Conservation (phyloP, 2,113 vertebrate species). For the Ammodytes marinus region DNA sequence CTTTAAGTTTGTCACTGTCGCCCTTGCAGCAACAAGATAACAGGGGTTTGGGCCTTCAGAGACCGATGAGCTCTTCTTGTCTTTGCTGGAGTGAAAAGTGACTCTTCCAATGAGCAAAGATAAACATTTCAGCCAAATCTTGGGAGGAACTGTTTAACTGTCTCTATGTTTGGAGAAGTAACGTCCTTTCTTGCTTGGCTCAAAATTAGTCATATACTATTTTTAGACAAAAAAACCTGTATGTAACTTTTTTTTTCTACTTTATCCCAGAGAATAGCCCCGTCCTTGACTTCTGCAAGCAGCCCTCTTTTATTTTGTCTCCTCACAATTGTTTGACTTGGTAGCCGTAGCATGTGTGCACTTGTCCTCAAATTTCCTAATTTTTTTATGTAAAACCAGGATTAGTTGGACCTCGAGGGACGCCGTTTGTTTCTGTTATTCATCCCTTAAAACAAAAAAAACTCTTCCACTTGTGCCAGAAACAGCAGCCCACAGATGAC, state of each 20-base stretch:
- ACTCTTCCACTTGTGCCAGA: constrained; percentile 35
- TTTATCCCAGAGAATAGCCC: constrained; percentile 30
- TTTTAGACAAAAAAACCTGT: constrained; percentile 58
- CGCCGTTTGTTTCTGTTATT: constrained; percentile 62
- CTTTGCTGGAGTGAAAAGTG: constrained; percentile 25
- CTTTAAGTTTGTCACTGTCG: constrained; percentile 16
- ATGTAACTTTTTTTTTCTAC: constrained; percentile 54
- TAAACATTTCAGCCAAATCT: constrained; percentile 17
- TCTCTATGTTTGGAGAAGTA: constrained; percentile 21
- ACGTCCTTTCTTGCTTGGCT: constrained; percentile 26
- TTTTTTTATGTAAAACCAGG: constrained; percentile 71
- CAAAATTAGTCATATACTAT: constrained; percentile 54
- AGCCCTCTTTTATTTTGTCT: constrained; percentile 22
- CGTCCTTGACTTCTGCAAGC: constrained; percentile 39
- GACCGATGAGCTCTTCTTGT: constrained; percentile 28
- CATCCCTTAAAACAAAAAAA: constrained; percentile 61
- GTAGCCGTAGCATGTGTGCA: constrained; percentile 59
- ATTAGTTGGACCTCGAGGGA: constrained; percentile 67
- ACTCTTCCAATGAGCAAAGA: constrained; percentile 19
- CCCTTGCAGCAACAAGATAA: not conserved
- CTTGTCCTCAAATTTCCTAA: constrained; percentile 40
- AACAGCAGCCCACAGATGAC: constrained; percentile 40
- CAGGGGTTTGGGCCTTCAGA: not conserved
- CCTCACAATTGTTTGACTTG: constrained; percentile 25
- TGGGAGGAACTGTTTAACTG: constrained; percentile 26